Evolutionary conservation across 1,140 invertebrate genomes (phyloP).

Genomic region (Papilio polytes): DNA sequence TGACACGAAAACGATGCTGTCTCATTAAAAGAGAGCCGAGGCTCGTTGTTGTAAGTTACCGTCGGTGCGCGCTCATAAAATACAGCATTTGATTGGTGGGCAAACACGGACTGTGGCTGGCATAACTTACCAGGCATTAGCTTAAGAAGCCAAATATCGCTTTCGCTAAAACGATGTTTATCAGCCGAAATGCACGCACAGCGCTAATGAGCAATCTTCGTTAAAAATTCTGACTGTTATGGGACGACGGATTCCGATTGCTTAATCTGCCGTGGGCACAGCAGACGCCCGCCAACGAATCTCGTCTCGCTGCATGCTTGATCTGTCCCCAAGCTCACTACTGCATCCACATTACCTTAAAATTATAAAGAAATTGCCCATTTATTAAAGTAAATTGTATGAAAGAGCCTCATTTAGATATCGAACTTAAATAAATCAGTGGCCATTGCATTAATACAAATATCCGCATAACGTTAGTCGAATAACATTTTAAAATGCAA

Average conservation of each 20-base stretch:
- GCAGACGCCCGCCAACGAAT: slow-evolving; percentile 38
- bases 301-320: not conserved
- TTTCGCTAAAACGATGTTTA: slow-evolving; percentile 52
- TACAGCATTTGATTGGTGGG: slow-evolving; percentile 68
- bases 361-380: slow-evolving; percentile 29
- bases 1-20: slow-evolving; percentile 71
- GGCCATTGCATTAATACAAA: slow-evolving; percentile 24
- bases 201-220: slow-evolving; percentile 52
- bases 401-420: slow-evolving; percentile 24
- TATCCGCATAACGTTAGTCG: slow-evolving; percentile 17
- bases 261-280: slow-evolving; percentile 51
- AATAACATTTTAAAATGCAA: slow-evolving; percentile 35
- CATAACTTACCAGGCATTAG: slow-evolving; percentile 50
- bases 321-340: slow-evolving; percentile 4
- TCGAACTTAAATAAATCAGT: slow-evolving; percentile 26
- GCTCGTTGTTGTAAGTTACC: slow-evolving; percentile 74
- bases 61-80: slow-evolving; percentile 66
- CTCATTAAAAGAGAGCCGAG: slow-evolving; percentile 71
- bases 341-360: slow-evolving; percentile 9
- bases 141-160: slow-evolving; percentile 42
- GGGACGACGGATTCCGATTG: slow-evolving; percentile 49
- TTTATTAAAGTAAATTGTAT: slow-evolving; percentile 3
- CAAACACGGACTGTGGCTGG: slow-evolving; percentile 58
- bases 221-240: slow-evolving; percentile 41
- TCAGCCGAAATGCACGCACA: slow-evolving; percentile 45